Conservation (phyloP, 2,113 vertebrate genomes). For the Macrotis lagotis region DNA sequence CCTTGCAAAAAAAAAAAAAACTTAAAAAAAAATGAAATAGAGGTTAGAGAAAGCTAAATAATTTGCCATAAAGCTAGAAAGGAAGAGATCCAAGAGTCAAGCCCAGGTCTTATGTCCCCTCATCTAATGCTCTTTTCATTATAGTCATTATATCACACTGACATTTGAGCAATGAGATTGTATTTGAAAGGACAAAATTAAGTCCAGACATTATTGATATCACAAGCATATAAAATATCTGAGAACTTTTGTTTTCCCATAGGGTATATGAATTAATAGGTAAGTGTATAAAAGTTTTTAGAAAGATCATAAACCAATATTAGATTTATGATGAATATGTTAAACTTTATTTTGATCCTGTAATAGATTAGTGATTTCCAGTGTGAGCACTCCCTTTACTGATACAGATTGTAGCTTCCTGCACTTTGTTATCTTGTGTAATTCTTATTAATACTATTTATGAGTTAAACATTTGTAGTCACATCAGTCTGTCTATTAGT, state of each 20-base stretch:
- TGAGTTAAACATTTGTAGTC: too few species aligned
- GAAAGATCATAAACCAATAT: constrained; percentile 26
- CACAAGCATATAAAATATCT: constrained; percentile 9
- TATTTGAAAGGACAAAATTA: neutral
- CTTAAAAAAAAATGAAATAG: too few species aligned
- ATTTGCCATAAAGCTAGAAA: neutral
- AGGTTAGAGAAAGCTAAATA: neutral
- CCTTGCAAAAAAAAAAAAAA: too few species aligned
- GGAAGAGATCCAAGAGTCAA: neutral
- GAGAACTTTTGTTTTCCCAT: constrained; percentile 5
- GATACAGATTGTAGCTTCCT: neutral
- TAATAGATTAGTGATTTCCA: neutral
- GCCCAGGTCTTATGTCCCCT: neutral
- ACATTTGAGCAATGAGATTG: neutral
- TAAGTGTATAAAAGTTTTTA: constrained; percentile 10
- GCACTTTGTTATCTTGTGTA: neutral
- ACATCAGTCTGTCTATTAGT: neutral
- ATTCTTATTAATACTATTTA: neutral
- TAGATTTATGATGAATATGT: constrained; percentile 7
- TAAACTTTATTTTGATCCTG: neutral
- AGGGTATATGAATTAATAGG: neutral
- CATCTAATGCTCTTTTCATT: neutral
- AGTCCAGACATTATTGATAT: neutral
- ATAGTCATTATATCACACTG: neutral
- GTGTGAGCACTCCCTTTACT: neutral